phyloP scores from a whole-genome alignment of 1,140 invertebrate genomes.

The Drosophila bipectinata region DNA sequence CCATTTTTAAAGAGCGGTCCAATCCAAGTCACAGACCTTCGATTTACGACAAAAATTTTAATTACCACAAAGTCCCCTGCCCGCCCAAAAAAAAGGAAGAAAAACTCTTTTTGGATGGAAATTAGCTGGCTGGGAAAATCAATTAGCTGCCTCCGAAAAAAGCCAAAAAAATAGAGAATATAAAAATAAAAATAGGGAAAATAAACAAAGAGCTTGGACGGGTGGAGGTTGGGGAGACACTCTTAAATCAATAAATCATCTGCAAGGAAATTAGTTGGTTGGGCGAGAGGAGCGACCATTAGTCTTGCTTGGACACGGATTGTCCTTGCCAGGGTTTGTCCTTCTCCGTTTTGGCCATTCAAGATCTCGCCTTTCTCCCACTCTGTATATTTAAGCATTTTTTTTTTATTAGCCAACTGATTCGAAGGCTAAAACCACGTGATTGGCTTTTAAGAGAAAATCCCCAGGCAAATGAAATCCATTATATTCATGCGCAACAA shows the following conservation, averaged over 20 bases:
- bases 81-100: slow-evolving; percentile 1
- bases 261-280: slow-evolving; percentile 78
- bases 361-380: not conserved
- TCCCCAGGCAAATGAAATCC: slow-evolving; percentile 51
- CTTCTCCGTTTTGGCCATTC: slow-evolving; percentile 7
- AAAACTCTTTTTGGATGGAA: slow-evolving; percentile 68
- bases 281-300: slow-evolving; percentile 51
- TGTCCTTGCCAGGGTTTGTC: slow-evolving; percentile 28
- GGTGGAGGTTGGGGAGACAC: slow-evolving; percentile 4
- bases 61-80: slow-evolving; percentile 53
- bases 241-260: slow-evolving; percentile 82
- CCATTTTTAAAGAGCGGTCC: slow-evolving; percentile 7
- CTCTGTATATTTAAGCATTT: not conserved
- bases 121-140: slow-evolving; percentile 71
- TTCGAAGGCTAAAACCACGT: slow-evolving; percentile 51
- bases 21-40: slow-evolving; percentile 2
- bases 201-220: slow-evolving; percentile 27
- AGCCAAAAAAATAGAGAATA: slow-evolving; percentile 19
- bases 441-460: slow-evolving; percentile 64
- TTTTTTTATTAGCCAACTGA: slow-evolving; percentile 12
- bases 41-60: slow-evolving; percentile 70
- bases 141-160: slow-evolving; percentile 57
- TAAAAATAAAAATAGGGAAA: slow-evolving; percentile 37
- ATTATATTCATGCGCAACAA: slow-evolving; percentile 77
- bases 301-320: slow-evolving; percentile 76